A percentile compares a stretch with the other conserved stretches of the same genome.
These are phyloP conservation scores for Drosophila multiciliata DNA, from an alignment of 2,888 invertebrate genomes.

Conservation along the genomic window DNA sequence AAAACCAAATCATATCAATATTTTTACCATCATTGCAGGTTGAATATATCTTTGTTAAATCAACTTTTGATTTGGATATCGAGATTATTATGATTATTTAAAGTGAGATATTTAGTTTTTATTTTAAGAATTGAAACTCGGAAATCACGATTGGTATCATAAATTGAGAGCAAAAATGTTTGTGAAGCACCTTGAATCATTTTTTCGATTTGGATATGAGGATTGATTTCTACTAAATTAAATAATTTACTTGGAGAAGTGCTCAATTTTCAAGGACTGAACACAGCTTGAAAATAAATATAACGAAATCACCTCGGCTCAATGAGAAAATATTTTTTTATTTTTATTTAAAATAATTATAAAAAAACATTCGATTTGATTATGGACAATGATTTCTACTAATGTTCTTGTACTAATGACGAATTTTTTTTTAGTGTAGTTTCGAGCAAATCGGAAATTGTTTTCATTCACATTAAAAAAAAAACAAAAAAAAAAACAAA, in stretches of 20 bases:
- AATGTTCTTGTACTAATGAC: not conserved
- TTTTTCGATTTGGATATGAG: not conserved
- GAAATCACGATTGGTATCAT: not conserved
- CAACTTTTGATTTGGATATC: too few relatives aligned
- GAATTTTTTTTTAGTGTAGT: conserved; percentile 3
- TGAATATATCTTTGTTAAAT: not conserved
- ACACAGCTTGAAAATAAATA: too few relatives aligned
- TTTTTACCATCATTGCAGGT: not conserved
- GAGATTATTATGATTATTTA: not conserved
- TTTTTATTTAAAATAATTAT: not conserved
- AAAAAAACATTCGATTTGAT: not conserved
- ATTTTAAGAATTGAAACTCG: too few relatives aligned
- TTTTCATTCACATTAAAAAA: conserved; percentile 56
- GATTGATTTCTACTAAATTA: not conserved
- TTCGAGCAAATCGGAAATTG: conserved; percentile 4
- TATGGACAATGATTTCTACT: not conserved
- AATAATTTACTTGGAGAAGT: not conserved
- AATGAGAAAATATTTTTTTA: not conserved
- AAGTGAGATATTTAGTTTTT: not conserved
- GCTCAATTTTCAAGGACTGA: not conserved
- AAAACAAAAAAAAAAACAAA: not conserved
- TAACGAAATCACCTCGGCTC: too few relatives aligned
- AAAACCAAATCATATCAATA: not conserved
- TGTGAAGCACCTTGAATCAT: not conserved
- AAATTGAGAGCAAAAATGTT: not conserved